A percentile compares a stretch with the other conserved stretches of the same genome.
phyloP scores from a whole-genome alignment of 2,797 vertebrate species.

The Cirrhinus molitorella region DNA sequence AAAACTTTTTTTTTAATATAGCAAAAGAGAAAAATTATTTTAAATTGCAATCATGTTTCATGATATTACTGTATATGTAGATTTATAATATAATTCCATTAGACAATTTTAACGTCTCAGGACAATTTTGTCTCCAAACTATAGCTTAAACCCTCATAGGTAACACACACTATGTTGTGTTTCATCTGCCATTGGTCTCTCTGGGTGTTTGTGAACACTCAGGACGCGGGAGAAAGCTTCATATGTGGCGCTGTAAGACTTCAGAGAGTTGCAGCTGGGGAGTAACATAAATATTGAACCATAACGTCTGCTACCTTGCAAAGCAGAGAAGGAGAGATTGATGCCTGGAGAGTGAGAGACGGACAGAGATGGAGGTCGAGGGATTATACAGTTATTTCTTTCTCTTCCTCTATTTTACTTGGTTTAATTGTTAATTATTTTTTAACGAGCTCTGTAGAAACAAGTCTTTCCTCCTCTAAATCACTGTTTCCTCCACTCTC shows the following conservation, averaged over 20 bases:
- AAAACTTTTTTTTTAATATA: background rate
- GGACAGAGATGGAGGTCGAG: constrained; percentile 25
- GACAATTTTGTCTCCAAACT: background rate
- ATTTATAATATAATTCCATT: background rate
- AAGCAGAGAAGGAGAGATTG: constrained; percentile 29
- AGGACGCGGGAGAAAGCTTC: background rate
- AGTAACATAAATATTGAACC: constrained; percentile 39
- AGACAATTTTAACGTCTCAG: background rate
- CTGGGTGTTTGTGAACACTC: background rate
- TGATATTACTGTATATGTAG: background rate
- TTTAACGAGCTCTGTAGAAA: constrained; percentile 47
- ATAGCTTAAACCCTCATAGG: background rate
- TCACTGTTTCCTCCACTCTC: constrained; percentile 31
- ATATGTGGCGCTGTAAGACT: background rate
- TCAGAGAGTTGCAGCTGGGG: background rate
- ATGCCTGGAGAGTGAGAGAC: constrained; percentile 15
- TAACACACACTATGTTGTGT: background rate
- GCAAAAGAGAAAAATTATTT: background rate
- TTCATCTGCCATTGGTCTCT: background rate
- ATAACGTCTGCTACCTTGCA: constrained; percentile 20
- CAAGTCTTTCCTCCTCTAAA: constrained; percentile 38
- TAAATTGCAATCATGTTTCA: background rate
- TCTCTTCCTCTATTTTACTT: constrained; percentile 46
- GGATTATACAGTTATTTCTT: constrained; percentile 40
- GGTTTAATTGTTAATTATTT: constrained; percentile 51